Evolutionary conservation across 2,113 vertebrate genomes (phyloP).

Genomic region (rat (Rattus norvegicus)): DNA sequence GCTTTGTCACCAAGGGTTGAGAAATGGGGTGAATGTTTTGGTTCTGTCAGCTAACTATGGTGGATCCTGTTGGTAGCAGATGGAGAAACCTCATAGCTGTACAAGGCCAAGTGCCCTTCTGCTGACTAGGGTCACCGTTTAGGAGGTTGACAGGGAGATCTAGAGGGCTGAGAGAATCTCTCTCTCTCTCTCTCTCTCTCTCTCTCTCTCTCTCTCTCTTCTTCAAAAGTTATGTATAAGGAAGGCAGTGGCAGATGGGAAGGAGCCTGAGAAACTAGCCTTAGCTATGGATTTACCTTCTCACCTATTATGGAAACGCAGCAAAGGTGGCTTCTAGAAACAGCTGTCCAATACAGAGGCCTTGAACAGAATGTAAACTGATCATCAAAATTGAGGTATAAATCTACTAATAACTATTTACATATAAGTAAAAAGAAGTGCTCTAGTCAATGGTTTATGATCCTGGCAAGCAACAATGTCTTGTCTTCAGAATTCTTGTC

Average conservation of each 20-base stretch:
- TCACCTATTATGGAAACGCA: background rate
- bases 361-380: background rate
- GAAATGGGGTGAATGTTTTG: background rate
- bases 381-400: background rate
- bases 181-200: background rate
- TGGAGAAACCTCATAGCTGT: background rate
- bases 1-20: background rate
- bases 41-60: background rate
- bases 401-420: background rate
- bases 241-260: background rate
- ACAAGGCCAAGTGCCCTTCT: background rate
- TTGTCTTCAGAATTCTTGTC: background rate
- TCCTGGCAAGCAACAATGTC: background rate
- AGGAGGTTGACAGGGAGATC: background rate
- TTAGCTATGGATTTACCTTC: background rate
- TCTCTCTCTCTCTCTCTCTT: background rate
- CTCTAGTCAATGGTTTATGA: background rate
- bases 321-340: background rate
- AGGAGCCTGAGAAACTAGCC: background rate
- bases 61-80: background rate
- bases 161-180: background rate
- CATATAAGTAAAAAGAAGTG: background rate
- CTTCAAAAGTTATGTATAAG: background rate
- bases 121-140: background rate
- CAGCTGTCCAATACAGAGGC: background rate